Percentiles rank a stretch among this genome's conserved stretches.
These are phyloP conservation scores for Drosophila gaucha DNA, from an alignment of 2,888 invertebrate species.

Conservation along the genomic window DNA sequence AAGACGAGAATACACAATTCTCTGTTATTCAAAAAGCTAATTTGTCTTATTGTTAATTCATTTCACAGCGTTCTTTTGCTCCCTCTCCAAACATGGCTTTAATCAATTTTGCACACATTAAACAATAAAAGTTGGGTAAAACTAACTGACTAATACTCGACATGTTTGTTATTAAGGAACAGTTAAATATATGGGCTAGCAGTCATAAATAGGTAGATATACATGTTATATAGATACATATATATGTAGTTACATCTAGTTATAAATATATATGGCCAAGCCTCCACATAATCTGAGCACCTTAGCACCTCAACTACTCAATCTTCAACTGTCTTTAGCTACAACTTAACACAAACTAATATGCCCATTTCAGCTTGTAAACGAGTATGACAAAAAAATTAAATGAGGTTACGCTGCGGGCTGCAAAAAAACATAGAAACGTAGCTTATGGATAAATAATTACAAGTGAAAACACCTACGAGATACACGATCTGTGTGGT, in stretches of 20 bases:
- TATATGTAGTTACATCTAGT: too few relatives aligned
- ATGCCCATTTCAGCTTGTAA: background rate
- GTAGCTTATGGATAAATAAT: constrained; percentile 74
- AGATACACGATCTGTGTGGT: constrained; percentile 54
- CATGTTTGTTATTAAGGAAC: background rate
- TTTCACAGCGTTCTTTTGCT: constrained; percentile 30
- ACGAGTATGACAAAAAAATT: background rate
- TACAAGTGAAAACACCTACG: constrained; percentile 77
- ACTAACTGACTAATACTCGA: background rate
- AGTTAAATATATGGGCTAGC: too few relatives aligned
- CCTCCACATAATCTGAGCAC: too few relatives aligned
- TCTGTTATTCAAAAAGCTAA: constrained; percentile 53
- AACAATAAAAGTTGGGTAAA: constrained; percentile 4
- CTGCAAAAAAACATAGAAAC: constrained; percentile 24
- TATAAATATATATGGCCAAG: background rate
- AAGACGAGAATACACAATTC: constrained; percentile 17
- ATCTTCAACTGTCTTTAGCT: background rate
- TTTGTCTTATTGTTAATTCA: constrained; percentile 70
- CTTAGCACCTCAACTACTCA: too few relatives aligned
- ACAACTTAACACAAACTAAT: background rate
- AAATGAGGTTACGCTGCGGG: constrained; percentile 51
- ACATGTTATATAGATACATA: too few relatives aligned
- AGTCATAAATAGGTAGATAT: background rate
- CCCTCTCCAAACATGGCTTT: constrained; percentile 17
- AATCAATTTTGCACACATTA: constrained; percentile 39